These are phyloP conservation scores for Suricata suricatta DNA, from an alignment of 2,113 vertebrate genomes.

Conservation along the genomic window DNA sequence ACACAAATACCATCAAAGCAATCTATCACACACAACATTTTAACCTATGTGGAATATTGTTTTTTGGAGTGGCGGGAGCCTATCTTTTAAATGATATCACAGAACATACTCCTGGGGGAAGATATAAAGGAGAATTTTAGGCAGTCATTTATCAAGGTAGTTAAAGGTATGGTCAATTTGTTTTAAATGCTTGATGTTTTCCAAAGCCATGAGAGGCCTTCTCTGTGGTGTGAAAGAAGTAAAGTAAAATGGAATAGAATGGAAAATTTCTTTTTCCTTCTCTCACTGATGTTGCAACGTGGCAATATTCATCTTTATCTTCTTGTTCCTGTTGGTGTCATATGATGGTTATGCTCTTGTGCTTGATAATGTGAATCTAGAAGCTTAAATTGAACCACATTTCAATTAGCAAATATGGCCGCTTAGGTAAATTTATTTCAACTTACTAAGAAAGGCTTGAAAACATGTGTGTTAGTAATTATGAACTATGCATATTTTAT, in stretches of 20 bases:
- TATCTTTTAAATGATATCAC: background rate
- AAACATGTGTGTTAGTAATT: background rate
- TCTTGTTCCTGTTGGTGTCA: background rate
- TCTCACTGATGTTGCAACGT: background rate
- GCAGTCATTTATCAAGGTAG: background rate
- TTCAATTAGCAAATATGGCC: background rate
- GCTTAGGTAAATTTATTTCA: background rate
- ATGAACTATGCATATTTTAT: background rate
- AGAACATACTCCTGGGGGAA: background rate
- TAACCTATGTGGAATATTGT: background rate
- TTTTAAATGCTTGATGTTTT: background rate
- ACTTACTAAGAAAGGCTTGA: background rate
- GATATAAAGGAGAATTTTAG: background rate
- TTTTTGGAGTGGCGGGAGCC: background rate
- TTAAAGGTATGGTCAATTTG: background rate
- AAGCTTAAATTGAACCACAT: background rate
- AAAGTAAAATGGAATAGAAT: background rate
- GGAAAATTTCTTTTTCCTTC: background rate
- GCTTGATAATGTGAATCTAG: background rate
- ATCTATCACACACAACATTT: background rate
- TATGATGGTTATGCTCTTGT: background rate
- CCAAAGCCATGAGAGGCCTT: background rate
- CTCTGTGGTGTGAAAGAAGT: background rate
- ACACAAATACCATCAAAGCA: background rate
- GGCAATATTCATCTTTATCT: background rate